Evolutionary conservation across 2,113 vertebrate species (phyloP), one percentile per base, ranked within the genome.

Genomic region (Ranitomeya imitator): DNA sequence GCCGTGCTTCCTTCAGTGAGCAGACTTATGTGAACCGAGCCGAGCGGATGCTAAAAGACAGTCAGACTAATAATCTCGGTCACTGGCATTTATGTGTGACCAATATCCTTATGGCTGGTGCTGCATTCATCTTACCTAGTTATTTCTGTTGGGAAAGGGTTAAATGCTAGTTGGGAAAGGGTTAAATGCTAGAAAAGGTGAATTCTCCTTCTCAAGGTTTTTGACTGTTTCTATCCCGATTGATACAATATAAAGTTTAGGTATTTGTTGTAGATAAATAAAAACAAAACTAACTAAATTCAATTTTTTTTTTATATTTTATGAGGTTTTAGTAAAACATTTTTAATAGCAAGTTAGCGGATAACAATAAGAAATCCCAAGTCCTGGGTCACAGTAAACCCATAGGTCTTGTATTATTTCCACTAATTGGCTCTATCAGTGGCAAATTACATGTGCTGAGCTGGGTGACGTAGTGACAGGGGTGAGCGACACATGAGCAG

Each of bases 81-180:
- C 51, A 79, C 51, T 57, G 54, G 71, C 71, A 74, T 74, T 74
- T 21, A 76, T 52, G 73, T 76, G 73, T 76, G 73, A 76, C 73
- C 73, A 76, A 76, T 76, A 76, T 51, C 52, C 73, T 76, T 52
- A 19, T 19, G 52, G 73, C 73, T 21, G 37, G 37, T 76, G 71
- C 71, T 19, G 71, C 45, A 52, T 76, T 21, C 73, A 76, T 52
- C 45, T 71, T 71, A 71, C 67, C 5, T 12, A 26, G 23, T 4
- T 45, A 45, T 45, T 45, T 45, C 37, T 5, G 3, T 45, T 45
- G 37, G 37, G 37, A 45, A 45, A 45, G 37, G 37, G 37, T 45
- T 45, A 45, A 45, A 45, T 45, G 37, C 37, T 45, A 5, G 37
- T 45, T 45, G 37, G 37, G 37, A 45, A 45, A 45, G 37, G 37